Percentiles rank a stretch among this genome's conserved stretches.
Conservation (phyloP, 2,797 vertebrate genomes). For the Megalops cyprinoides region DNA sequence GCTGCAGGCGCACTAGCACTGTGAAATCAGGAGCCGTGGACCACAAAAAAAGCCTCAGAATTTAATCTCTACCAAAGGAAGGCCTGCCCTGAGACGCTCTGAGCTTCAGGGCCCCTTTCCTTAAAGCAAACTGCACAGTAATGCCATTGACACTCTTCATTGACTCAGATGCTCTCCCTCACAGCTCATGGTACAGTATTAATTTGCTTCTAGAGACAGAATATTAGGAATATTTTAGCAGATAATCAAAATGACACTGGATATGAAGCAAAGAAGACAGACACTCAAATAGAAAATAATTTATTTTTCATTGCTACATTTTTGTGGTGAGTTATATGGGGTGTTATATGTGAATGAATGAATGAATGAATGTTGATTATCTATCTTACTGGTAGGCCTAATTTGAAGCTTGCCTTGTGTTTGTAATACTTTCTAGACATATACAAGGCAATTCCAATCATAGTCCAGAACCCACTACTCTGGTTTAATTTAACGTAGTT, state of each 20-base stretch:
- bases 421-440: too few relatives aligned
- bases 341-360: too few relatives aligned
- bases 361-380: too few relatives aligned
- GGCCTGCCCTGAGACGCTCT: neutral
- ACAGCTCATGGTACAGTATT: neutral
- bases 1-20: neutral
- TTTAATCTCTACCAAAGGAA: constrained; percentile 1
- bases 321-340: constrained; percentile 21
- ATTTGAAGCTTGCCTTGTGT: too few relatives aligned
- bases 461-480: neutral
- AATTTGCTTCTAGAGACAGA: constrained; percentile 7
- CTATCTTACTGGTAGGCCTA: neutral
- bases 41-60: constrained; percentile 4
- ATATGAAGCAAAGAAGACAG: neutral
- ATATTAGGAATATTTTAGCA: constrained; percentile 29
- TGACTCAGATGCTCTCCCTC: neutral
- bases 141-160: constrained; percentile 3
- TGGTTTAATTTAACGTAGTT: neutral
- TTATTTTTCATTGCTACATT: too few relatives aligned
- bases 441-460: neutral
- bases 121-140: constrained; percentile 26
- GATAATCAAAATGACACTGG: too few relatives aligned
- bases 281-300: neutral
- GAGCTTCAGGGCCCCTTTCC: neutral
- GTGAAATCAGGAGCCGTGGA: neutral